Conservation (phyloP, 2,113 vertebrate species). For the Seriola rivoliana region DNA sequence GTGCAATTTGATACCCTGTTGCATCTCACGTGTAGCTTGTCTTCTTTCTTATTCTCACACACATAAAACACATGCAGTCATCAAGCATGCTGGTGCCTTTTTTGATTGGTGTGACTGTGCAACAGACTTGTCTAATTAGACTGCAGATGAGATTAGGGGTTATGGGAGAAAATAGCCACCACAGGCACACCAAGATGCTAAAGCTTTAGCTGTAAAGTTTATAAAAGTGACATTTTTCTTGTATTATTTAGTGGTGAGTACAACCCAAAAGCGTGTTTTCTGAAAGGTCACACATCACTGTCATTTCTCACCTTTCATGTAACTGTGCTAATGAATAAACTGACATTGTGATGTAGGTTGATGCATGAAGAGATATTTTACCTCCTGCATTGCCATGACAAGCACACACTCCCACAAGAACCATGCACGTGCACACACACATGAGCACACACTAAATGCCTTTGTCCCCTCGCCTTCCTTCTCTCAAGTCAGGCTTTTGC, state of each 20-base stretch:
- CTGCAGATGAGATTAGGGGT: slow-evolving; percentile 58
- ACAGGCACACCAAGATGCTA: not conserved
- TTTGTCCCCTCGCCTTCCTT: not conserved
- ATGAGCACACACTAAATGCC: slow-evolving; percentile 19
- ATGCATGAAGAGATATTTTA: not conserved
- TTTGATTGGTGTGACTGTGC: slow-evolving; percentile 20
- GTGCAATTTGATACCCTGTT: not conserved
- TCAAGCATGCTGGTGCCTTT: not conserved
- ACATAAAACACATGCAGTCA: not conserved
- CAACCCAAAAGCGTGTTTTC: not conserved
- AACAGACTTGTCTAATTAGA: slow-evolving; percentile 54
- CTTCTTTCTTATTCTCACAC: slow-evolving; percentile 3
- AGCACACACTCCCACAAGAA: not conserved
- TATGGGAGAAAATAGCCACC: slow-evolving; percentile 38
- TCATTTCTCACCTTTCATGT: not conserved
- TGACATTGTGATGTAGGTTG: not conserved
- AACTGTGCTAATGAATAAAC: slow-evolving; percentile 2
- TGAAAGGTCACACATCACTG: not conserved
- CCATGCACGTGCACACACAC: not conserved
- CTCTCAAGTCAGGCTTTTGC: slow-evolving; percentile 44
- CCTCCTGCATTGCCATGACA: not conserved
- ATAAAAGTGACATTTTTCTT: not conserved
- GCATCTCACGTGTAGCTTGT: not conserved
- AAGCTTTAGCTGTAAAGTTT: not conserved
- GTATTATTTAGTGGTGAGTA: not conserved